A percentile compares a stretch with the other conserved stretches of the same genome.
Evolutionary conservation across 2,113 vertebrate species (phyloP).

Genomic region (Gymnobelideus leadbeateri): DNA sequence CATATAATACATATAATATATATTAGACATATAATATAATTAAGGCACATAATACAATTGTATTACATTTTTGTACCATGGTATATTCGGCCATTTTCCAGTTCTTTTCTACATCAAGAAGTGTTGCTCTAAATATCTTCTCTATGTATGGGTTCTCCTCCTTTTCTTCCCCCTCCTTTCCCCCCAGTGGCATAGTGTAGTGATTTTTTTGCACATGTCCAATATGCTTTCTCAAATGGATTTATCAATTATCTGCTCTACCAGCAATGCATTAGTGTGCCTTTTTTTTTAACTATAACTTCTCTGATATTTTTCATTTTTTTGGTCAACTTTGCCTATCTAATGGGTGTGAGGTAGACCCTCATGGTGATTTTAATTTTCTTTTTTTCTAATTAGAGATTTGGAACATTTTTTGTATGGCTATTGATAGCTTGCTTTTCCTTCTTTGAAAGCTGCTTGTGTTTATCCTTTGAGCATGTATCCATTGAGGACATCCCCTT

Average conservation of each 20-base stretch:
- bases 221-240: not conserved
- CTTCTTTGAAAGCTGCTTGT: not conserved
- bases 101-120: not conserved
- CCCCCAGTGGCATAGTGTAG: not conserved
- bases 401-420: not conserved
- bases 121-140: not conserved
- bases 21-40: no score
- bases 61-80: no score
- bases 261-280: not conserved
- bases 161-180: not conserved
- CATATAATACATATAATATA: no score
- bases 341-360: not conserved
- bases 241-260: not conserved
- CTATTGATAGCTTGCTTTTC: not conserved
- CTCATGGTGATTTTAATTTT: not conserved
- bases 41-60: no score
- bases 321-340: not conserved
- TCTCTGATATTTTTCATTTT: not conserved
- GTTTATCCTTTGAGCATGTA: not conserved
- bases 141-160: not conserved
- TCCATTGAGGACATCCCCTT: not conserved
- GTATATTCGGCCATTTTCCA: no score
- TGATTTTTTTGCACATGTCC: not conserved
- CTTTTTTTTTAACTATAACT: not conserved
- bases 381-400: not conserved